Conservation (phyloP, 2,888 invertebrate species). For the Coelogynopora nodosa region DNA sequence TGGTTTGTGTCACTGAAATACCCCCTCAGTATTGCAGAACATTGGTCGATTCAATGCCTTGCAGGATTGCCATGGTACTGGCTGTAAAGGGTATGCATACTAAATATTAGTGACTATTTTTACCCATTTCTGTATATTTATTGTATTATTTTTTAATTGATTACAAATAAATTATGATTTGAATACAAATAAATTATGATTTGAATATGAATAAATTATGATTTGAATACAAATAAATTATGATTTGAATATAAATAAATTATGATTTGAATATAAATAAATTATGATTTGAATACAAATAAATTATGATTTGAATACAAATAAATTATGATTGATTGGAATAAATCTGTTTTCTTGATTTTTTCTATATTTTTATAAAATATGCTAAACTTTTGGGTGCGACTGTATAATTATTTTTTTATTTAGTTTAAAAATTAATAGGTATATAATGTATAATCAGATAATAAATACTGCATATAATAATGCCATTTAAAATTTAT, state of each 20-base stretch:
- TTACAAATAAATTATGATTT: too few relatives aligned
- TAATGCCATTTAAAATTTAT: too few relatives aligned
- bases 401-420: too few relatives aligned
- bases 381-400: neutral
- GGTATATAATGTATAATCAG: too few relatives aligned
- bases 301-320: neutral
- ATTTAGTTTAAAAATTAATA: too few relatives aligned
- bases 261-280: too few relatives aligned
- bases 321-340: neutral
- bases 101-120: neutral
- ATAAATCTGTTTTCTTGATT: neutral
- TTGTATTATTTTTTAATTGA: neutral
- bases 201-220: too few relatives aligned
- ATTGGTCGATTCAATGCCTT: neutral
- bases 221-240: too few relatives aligned
- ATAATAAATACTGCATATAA: too few relatives aligned
- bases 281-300: too few relatives aligned
- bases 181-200: too few relatives aligned
- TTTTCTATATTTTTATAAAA: neutral
- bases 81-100: neutral
- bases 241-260: too few relatives aligned
- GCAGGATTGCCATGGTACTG: neutral
- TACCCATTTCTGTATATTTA: neutral
- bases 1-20: neutral
- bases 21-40: neutral